phyloP scores from a whole-genome alignment of 2,797 vertebrate species.

The Furcifer pardalis region DNA sequence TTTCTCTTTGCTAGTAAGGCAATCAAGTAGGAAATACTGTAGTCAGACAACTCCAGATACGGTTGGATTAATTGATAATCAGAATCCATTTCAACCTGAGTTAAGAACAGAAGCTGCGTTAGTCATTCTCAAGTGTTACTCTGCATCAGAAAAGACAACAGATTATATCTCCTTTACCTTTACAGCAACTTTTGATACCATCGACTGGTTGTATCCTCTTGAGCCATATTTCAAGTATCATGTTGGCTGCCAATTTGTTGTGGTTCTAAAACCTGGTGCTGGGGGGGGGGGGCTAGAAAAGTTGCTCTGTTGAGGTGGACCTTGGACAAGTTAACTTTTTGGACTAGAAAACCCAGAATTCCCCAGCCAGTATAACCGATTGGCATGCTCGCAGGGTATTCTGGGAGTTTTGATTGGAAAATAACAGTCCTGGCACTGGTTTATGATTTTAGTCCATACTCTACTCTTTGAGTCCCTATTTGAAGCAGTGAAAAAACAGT shows the following conservation, averaged over 20 bases:
- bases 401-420: no score
- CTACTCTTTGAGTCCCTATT: not conserved
- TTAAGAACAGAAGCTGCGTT: not conserved
- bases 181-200: not conserved
- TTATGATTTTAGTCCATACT: not conserved
- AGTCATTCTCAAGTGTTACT: not conserved
- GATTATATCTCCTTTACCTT: not conserved
- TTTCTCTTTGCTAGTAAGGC: not conserved
- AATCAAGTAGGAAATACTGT: not conserved
- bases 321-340: no score
- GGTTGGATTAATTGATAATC: not conserved
- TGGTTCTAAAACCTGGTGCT: not conserved
- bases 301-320: no score
- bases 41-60: not conserved
- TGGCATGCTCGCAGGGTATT: no score
- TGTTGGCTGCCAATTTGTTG: not conserved
- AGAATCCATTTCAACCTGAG: not conserved
- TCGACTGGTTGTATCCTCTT: not conserved
- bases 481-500: not conserved
- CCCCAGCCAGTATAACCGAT: no score
- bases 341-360: no score
- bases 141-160: not conserved
- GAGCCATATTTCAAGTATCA: not conserved
- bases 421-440: no score
- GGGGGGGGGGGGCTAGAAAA: no score